Percentiles rank a stretch among this genome's conserved stretches.
Evolutionary conservation across 2,113 vertebrate species (phyloP).

Genomic region (Nestor notabilis): DNA sequence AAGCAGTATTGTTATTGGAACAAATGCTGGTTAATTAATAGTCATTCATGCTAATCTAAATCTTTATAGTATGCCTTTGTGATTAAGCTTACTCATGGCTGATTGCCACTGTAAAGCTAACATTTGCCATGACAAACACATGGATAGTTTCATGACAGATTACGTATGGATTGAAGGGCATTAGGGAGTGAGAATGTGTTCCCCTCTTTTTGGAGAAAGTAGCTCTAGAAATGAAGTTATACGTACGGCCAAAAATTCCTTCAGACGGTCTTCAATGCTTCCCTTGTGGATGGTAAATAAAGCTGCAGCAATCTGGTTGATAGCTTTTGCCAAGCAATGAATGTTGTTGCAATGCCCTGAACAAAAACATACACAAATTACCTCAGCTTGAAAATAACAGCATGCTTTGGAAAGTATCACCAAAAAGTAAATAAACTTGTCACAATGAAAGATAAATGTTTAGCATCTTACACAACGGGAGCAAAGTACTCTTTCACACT

Average conservation of each 20-base stretch:
- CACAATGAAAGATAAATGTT: not conserved
- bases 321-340: slow-evolving; percentile 97
- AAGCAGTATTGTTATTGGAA: not conserved
- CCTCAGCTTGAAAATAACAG: not conserved
- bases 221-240: not conserved
- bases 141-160: not conserved
- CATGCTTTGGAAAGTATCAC: not conserved
- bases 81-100: not conserved
- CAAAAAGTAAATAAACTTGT: not conserved
- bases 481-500: not conserved
- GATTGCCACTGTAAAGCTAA: not conserved
- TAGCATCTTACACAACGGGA: not conserved
- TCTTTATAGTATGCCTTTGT: not conserved
- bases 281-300: slow-evolving; percentile 99
- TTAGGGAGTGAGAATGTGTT: not conserved
- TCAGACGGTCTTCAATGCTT: slow-evolving; percentile 98
- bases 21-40: not conserved
- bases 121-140: not conserved
- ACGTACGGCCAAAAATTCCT: slow-evolving; percentile 97
- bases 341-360: slow-evolving; percentile 99
- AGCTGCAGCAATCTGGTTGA: slow-evolving; percentile 98
- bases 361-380: slow-evolving; percentile 48
- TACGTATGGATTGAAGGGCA: not conserved
- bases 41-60: not conserved
- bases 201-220: not conserved